Conservation (phyloP, 2,888 invertebrate species). For the Serrognathus titanus region DNA sequence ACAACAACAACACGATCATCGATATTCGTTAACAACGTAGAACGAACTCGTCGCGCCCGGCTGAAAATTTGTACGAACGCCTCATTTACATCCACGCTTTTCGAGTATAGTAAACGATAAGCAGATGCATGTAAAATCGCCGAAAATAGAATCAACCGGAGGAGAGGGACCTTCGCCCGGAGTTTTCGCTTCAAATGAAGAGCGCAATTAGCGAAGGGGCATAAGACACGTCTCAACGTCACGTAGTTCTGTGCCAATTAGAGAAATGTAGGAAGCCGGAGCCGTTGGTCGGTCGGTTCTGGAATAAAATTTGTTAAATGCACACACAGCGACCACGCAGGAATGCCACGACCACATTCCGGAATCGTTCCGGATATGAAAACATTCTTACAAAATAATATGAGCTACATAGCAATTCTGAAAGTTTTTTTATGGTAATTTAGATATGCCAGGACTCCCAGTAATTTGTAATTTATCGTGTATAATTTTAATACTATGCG, state of each 20-base stretch:
- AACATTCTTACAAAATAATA: slow-evolving; percentile 26
- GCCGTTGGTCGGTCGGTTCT: slow-evolving; percentile 2
- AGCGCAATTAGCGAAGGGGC: neutral
- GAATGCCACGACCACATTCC: slow-evolving; percentile 31
- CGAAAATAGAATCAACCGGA: slow-evolving; percentile 13
- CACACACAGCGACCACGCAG: slow-evolving; percentile 22
- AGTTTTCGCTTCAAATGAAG: neutral
- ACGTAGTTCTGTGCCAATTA: slow-evolving; percentile 12
- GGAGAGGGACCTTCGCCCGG: neutral
- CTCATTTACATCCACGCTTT: slow-evolving; percentile 24
- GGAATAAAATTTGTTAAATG: slow-evolving; percentile 20
- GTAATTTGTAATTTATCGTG: neutral
- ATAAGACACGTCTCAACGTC: slow-evolving; percentile 17
- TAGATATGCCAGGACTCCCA: neutral
- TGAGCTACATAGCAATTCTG: slow-evolving; percentile 5
- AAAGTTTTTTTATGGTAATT: neutral
- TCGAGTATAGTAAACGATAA: slow-evolving; percentile 19
- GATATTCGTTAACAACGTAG: slow-evolving; percentile 13
- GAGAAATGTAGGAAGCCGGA: neutral
- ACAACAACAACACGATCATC: slow-evolving; percentile 1
- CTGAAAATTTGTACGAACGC: slow-evolving; percentile 21
- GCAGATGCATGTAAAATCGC: slow-evolving; percentile 19
- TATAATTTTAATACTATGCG: too few species aligned
- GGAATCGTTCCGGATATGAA: slow-evolving; percentile 27
- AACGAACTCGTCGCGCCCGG: slow-evolving; percentile 6